These are phyloP conservation scores for Paralinhomoeus sp. DNA, from an alignment of 2,888 invertebrate genomes.

Conservation along the genomic window DNA sequence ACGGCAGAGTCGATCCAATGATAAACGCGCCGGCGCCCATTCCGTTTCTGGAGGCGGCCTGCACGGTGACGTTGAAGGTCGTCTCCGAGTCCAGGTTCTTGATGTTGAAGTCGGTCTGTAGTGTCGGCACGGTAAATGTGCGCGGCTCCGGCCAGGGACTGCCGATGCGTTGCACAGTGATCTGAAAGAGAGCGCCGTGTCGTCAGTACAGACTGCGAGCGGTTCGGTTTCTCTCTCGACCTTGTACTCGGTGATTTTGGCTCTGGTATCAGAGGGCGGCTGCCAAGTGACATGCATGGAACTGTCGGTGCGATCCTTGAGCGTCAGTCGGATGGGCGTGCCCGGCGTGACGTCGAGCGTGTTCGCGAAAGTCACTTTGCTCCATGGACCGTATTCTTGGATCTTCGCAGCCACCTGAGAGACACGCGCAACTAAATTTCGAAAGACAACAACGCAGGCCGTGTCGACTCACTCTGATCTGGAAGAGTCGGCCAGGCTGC, in stretches of 20 bases:
- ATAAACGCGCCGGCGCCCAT: slow-evolving; percentile 23
- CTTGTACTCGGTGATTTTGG: neutral
- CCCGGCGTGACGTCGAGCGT: slow-evolving; percentile 23
- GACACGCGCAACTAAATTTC: too few relatives aligned
- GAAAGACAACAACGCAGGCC: too few relatives aligned
- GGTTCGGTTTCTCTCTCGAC: too few relatives aligned
- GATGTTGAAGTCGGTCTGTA: slow-evolving; percentile 16
- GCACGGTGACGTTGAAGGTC: slow-evolving; percentile 18
- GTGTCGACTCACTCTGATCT: too few relatives aligned
- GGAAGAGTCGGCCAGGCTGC: slow-evolving; percentile 11
- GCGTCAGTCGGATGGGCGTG: slow-evolving; percentile 19
- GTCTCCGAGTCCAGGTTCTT: slow-evolving; percentile 22
- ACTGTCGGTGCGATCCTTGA: slow-evolving; percentile 22
- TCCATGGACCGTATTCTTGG: slow-evolving; percentile 23
- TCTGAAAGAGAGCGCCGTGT: slow-evolving; percentile 1
- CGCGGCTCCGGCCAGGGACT: slow-evolving; percentile 6
- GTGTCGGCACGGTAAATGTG: slow-evolving; percentile 15
- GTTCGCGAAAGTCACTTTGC: slow-evolving; percentile 19
- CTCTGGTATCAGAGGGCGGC: slow-evolving; percentile 13
- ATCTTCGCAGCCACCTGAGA: slow-evolving; percentile 16
- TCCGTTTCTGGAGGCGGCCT: slow-evolving; percentile 16
- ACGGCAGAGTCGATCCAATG: slow-evolving; percentile 19
- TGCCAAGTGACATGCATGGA: slow-evolving; percentile 21
- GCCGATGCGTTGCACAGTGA: slow-evolving; percentile 16
- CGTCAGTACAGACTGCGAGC: too few relatives aligned